phyloP scores from a whole-genome alignment of 2,113 vertebrate genomes.

The Pterocles orientalis region DNA sequence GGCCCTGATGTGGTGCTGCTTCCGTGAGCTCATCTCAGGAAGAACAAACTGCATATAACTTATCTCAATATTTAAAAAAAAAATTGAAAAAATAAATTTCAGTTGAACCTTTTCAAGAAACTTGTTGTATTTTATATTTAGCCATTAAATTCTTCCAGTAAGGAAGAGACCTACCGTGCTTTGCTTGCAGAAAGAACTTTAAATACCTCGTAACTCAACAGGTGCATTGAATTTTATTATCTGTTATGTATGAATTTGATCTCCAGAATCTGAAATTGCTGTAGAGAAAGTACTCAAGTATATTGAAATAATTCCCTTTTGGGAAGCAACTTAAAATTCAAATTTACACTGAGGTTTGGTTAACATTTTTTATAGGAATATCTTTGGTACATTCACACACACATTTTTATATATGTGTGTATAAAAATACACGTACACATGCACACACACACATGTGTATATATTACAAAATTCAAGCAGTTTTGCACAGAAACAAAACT shows the following conservation, averaged over 20 bases:
- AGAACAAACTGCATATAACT: background rate
- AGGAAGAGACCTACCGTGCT: background rate
- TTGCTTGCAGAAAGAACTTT: background rate
- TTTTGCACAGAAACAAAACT: background rate
- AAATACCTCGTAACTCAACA: conserved; percentile 23
- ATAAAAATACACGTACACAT: background rate
- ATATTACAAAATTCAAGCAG: background rate
- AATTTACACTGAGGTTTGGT: background rate
- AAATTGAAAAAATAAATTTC: background rate
- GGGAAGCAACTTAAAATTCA: conserved; percentile 21
- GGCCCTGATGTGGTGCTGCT: background rate
- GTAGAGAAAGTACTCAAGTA: background rate
- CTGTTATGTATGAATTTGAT: background rate
- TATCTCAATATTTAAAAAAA: background rate
- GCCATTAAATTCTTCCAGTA: background rate
- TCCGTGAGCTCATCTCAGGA: background rate
- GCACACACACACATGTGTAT: background rate
- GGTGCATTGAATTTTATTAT: conserved; percentile 37
- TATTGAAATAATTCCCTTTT: conserved; percentile 8
- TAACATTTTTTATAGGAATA: background rate
- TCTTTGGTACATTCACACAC: background rate
- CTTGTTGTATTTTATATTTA: background rate
- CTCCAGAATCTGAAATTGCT: conserved; percentile 33
- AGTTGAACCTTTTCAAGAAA: background rate
- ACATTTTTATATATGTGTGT: background rate